Evolutionary conservation across 2,888 invertebrate species (phyloP), one percentile per base, ranked within the genome.

Genomic region (Andrena trimmerana): DNA sequence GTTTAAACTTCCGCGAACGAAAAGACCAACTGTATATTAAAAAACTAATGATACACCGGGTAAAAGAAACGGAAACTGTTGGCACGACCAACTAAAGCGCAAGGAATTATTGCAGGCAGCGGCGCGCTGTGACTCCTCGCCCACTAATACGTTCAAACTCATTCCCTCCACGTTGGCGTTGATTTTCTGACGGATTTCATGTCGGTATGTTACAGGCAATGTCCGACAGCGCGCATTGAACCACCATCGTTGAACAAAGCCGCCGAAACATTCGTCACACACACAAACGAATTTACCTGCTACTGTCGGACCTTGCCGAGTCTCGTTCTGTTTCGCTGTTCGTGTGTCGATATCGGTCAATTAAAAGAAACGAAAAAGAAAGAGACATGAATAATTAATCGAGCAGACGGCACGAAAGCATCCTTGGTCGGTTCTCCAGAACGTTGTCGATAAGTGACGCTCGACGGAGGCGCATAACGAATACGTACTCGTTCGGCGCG

Each of bases 141-240:
- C 13, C 33, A 62, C 20, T 54, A 31, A 73, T 72, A 27, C 74
- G 20, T 31, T 54, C 67, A 60, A 65, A 60, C 16, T 52, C 50
- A 52, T 62, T 62, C 60, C 48, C 1, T 13, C 33, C 50, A 27
- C 69, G 54, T 71, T 75, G 63, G 42, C 83, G 81, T 76, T 65
- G 36, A 75, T 69, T 71, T 71, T 88, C 88, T 89, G 82, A 89
- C 86, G 73, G 83, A 79, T 82, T 88, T 88, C 84, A 73, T 89
- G 83, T 89, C 89, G 86, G 65, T 89, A 80, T 89, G 88, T 89
- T 89, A 80, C 88, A 89, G 88, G 88, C 88, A 89, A 89, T 89
- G 88, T 89, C 89, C 89, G 89, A 89, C 89, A 88, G 88, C 86
- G 89, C 89, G 89, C 89, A 86, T 88, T 89, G 89, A 84, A 88